Percentiles rank a stretch among this genome's conserved stretches.
phyloP scores from a whole-genome alignment of 2,888 invertebrate genomes.

The Dioctria rufipes region DNA sequence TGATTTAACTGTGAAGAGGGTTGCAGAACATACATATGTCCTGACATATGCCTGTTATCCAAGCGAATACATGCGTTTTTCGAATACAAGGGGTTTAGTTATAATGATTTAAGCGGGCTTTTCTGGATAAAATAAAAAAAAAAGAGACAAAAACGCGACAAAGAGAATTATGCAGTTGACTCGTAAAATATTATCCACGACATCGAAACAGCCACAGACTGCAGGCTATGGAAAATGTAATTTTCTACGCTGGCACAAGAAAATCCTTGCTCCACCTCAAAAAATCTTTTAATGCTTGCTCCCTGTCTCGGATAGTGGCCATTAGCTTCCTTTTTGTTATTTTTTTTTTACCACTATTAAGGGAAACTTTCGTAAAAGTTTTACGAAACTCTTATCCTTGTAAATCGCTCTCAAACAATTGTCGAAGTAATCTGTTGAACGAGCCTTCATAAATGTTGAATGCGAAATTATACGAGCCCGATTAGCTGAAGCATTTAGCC shows the following conservation, averaged over 20 bases:
- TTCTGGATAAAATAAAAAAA: neutral
- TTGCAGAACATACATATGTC: neutral
- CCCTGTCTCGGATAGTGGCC: neutral
- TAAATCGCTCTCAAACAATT: neutral
- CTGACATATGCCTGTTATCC: neutral
- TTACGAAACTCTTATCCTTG: neutral
- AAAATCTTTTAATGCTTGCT: neutral
- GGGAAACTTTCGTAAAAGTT: neutral
- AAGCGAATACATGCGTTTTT: neutral
- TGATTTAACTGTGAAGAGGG: neutral
- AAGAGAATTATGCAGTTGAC: too few species aligned
- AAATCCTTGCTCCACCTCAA: neutral
- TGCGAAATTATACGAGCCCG: neutral
- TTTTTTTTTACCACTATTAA: neutral
- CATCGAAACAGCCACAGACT: neutral
- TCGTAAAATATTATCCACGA: neutral
- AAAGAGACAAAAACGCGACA: neutral
- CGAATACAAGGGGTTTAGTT: neutral
- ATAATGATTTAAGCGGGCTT: neutral
- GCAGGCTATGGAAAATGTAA: too few species aligned
- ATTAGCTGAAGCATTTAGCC: neutral
- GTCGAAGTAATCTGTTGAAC: slow-evolving; percentile 1
- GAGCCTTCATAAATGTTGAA: neutral
- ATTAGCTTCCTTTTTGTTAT: neutral
- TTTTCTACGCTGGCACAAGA: neutral